A percentile compares a stretch with the other conserved stretches of the same genome.
phyloP scores from a whole-genome alignment of 2,113 vertebrate species.

The Phylloscopus trochiloides region DNA sequence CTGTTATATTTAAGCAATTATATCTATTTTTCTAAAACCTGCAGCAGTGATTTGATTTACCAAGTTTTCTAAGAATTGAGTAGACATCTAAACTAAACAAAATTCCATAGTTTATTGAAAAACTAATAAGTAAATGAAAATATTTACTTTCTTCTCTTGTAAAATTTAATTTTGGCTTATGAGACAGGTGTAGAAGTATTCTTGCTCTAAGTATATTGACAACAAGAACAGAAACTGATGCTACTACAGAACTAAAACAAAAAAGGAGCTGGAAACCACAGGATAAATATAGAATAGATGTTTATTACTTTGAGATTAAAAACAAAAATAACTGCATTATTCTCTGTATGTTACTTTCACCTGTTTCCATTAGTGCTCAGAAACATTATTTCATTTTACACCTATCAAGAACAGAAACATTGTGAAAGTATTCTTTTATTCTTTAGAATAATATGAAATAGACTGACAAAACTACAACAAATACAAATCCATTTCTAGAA shows the following conservation, averaged over 20 bases:
- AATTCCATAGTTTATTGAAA: neutral
- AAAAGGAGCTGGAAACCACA: neutral
- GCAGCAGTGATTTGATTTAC: neutral
- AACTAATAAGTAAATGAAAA: neutral
- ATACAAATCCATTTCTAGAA: neutral
- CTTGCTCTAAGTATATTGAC: neutral
- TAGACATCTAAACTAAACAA: neutral
- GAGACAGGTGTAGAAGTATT: neutral
- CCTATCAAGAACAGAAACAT: neutral
- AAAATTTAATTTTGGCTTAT: neutral
- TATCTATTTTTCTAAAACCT: neutral
- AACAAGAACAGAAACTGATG: neutral
- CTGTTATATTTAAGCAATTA: neutral
- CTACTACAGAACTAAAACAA: neutral
- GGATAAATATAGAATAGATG: neutral
- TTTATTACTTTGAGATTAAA: constrained; percentile 33
- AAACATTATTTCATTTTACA: neutral
- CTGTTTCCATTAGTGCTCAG: neutral
- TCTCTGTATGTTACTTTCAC: neutral
- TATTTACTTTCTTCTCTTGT: neutral
- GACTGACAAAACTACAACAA: neutral
- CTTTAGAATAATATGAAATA: neutral
- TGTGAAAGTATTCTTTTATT: neutral
- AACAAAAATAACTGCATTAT: neutral
- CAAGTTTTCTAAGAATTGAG: neutral